phyloP scores from a whole-genome alignment of 92 coral and sea anemone genomes.

The Siderastrea siderea region DNA sequence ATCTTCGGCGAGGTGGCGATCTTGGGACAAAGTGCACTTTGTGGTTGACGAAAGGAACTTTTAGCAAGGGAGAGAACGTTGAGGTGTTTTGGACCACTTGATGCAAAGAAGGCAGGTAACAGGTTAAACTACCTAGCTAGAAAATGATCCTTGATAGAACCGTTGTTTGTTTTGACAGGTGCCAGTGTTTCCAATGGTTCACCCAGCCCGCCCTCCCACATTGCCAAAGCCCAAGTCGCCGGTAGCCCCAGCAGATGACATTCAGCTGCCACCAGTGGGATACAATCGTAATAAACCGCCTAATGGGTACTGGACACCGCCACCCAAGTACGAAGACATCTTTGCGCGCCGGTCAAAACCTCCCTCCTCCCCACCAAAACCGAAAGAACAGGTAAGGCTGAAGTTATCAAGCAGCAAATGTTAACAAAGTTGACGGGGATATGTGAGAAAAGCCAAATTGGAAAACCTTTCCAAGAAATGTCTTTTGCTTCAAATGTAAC shows the following conservation, averaged over 20 bases:
- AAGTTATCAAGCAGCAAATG: no score
- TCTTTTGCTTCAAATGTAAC: no score
- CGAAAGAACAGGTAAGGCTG: conserved; percentile 28
- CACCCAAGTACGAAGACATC: conserved; percentile 75
- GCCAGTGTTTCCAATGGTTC: conserved; percentile 46
- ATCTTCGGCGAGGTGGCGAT: no score
- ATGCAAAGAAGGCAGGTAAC: no score
- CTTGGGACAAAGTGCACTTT: no score
- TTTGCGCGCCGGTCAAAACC: conserved; percentile 55
- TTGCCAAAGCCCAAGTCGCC: conserved; percentile 74
- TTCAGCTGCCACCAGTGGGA: conserved; percentile 82
- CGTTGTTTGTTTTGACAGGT: conserved; percentile 5
- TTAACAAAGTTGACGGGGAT: no score
- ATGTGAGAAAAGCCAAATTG: no score
- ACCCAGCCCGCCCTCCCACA: conserved; percentile 34
- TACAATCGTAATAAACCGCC: conserved; percentile 51
- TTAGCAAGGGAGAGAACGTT: no score
- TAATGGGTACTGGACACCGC: conserved; percentile 71
- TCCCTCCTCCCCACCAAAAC: conserved; percentile 32
- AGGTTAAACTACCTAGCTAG: no score
- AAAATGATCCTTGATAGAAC: background rate
- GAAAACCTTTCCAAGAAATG: no score
- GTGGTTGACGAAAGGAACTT: no score
- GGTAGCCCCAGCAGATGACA: conserved; percentile 76
- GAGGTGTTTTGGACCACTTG: no score